Evolutionary conservation across 2,888 invertebrate species (phyloP), one percentile per base, ranked within the genome.

Genomic region (Gisinianus flammeolus): DNA sequence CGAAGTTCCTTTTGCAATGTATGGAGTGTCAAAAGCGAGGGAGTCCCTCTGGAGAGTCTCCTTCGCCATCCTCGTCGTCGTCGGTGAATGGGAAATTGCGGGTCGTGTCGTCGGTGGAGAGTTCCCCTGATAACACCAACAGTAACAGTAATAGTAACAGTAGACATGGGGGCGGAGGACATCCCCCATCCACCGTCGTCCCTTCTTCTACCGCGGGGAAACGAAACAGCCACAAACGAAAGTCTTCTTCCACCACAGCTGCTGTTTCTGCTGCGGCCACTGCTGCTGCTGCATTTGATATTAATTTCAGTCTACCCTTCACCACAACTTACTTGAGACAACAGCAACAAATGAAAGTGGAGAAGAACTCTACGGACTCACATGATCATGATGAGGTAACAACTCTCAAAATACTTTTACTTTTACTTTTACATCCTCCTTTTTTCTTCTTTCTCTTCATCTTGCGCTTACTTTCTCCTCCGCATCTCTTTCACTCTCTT

Each of bases 1-100:
- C 97, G 79, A 92, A 95, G 85, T 97, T 97, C 89, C 92, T 97
- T 79, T 92, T 97, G 88, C 95, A 96, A 85, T 97, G 97, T 88
- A 93, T 94, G 64, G 96, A 96, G 88, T 97, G 97, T 88, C 94
- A 94, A 86, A 91, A 93, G 86, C 91, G 92, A 86, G 62, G 62
- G 28, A 81, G 81, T 77, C 79, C 82, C 62, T 79, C 77, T 31
- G 83, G 79, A 69, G 81, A 85, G 87, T 71, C 89, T 88, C 87
- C 88, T 91, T n/a, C n/a, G n/a, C n/a, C n/a, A n/a, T n/a, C n/a
- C n/a, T n/a, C n/a, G n/a, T n/a, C n/a, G n/a, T n/a, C n/a, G 74
- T 77, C 58, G 85, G 78, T 70, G 77, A 62, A 58, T 58, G 81
- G 76, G 80, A 83, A 80, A 54, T 80, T 58, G 73, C 79, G 54